Conservation (phyloP, 92 coral and sea anemone species). For the Epizoanthus fatuus region DNA sequence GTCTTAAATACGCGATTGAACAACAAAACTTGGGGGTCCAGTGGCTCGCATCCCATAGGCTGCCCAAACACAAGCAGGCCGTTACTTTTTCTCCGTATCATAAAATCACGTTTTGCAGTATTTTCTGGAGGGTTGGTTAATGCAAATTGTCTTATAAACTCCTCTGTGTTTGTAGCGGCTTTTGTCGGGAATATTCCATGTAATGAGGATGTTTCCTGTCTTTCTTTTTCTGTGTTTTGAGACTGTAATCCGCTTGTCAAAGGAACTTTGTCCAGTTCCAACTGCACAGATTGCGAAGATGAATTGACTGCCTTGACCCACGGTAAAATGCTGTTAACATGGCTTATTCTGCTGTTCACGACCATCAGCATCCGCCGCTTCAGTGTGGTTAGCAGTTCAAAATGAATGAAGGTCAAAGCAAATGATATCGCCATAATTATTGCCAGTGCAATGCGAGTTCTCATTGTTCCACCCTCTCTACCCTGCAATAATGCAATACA, state of each 20-base stretch:
- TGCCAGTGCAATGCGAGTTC: background rate
- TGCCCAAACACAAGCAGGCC: constrained; percentile 24
- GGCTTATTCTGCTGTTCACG: background rate
- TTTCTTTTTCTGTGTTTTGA: background rate
- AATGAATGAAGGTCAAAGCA: background rate
- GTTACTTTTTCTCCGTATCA: background rate
- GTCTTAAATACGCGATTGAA: constrained; percentile 85
- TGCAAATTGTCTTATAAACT: too few species aligned
- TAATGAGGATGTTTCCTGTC: background rate
- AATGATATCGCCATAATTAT: background rate
- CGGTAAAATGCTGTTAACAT: background rate
- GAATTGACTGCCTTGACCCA: background rate
- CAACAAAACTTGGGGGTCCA: constrained; percentile 71
- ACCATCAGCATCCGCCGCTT: background rate
- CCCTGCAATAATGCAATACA: too few species aligned
- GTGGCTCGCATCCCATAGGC: constrained; percentile 53
- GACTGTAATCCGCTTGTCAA: background rate
- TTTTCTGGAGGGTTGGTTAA: background rate
- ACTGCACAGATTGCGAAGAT: background rate
- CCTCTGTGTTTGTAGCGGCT: background rate
- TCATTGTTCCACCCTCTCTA: background rate
- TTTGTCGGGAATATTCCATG: background rate
- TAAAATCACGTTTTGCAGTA: background rate
- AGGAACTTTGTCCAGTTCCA: background rate
- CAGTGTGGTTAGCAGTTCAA: constrained; percentile 2